Percentiles rank a stretch among this genome's conserved stretches.
These are phyloP conservation scores for Crossaster papposus DNA, from an alignment of 53 echinoderm and acorn worm species.

Conservation along the genomic window DNA sequence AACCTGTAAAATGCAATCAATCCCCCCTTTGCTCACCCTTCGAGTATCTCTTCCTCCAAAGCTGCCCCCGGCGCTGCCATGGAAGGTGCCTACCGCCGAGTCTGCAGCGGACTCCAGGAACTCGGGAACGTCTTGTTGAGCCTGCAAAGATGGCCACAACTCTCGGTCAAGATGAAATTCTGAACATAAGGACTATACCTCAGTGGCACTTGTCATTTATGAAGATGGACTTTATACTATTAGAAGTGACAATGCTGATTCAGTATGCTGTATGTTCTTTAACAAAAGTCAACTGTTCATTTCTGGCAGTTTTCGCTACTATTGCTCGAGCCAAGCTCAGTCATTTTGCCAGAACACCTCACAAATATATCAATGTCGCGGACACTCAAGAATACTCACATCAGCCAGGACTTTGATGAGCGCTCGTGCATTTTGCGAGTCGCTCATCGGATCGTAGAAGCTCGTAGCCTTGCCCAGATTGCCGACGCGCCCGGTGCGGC, in stretches of 20 bases:
- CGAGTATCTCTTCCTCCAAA: conserved; percentile 98
- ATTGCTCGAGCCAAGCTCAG: too few relatives aligned
- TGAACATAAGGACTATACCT: not conserved
- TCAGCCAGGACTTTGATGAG: conserved; percentile 91
- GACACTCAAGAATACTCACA: conserved; percentile 78
- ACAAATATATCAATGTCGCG: too few relatives aligned
- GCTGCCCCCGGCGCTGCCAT: conserved; percentile 88
- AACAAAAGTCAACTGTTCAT: too few relatives aligned
- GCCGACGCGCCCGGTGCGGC: conserved; percentile 94
- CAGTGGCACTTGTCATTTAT: too few relatives aligned
- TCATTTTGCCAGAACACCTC: too few relatives aligned
- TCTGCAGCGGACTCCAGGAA: conserved; percentile 92
- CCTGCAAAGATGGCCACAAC: conserved; percentile 58
- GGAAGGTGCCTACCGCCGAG: conserved; percentile 84
- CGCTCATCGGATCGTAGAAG: conserved; percentile 85
- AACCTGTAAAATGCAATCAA: too few relatives aligned
- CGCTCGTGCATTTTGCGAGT: conserved; percentile 76
- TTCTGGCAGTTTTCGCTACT: too few relatives aligned
- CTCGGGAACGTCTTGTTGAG: conserved; percentile 94
- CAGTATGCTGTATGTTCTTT: too few relatives aligned
- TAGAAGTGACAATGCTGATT: too few relatives aligned
- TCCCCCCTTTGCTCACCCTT: conserved; percentile 64
- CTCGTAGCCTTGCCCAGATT: conserved; percentile 87
- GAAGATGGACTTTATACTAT: too few relatives aligned
- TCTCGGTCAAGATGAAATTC: not conserved